Base-by-base conservation (phyloP, 1,140 invertebrate species). In the Hetaerina americana region DNA sequence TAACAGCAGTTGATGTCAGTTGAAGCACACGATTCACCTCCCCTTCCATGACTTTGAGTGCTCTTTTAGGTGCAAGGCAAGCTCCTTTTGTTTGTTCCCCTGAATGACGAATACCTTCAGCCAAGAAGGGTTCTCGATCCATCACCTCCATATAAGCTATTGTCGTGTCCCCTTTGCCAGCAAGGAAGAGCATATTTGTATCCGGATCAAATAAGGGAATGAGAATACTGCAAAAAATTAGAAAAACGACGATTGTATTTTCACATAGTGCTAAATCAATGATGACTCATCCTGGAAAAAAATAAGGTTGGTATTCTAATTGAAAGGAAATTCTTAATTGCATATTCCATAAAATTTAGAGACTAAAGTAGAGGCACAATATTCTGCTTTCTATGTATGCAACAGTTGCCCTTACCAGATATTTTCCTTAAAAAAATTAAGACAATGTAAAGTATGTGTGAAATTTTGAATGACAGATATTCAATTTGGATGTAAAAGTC, bases 61-160 rank as follows among this genome's bases (percentile, higher is more conserved):
- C 93, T 76, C 93, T 83, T 81, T 98, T 98, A 6, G 95, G 94
- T 31, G 97, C 89, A 66, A 97, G 78, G 77, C 92, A 94, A 22
- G 92, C 92, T 15, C 94, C 94, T 82, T 96, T 96, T 0, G 93
- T 95, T 80, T 96, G 94, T 75, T 94, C 92, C 27, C 92, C 92
- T 78, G 87, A 81, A 82, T 92, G 90, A 74, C 90, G 83, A 72
- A 92, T 86, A 29, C 93, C 93, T 81, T 95, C 93, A 71, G 91
- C 90, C 0, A 95, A 79, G 78, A 87, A 92, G 0, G 93, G 93
- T 77, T 95, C 92, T 76, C 77, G 78, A n/a, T 94, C 91, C 27
- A 85, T 89, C 0, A 95, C 86, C 82, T 95, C 93, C 87, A 93
- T 87, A 76, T 94, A 95, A 27, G 88, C 83, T 66, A 95, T 93